A percentile compares a stretch with the other conserved stretches of the same genome.
These are phyloP conservation scores for Prosapia bicincta DNA, from an alignment of 2,888 invertebrate genomes.

Conservation along the genomic window DNA sequence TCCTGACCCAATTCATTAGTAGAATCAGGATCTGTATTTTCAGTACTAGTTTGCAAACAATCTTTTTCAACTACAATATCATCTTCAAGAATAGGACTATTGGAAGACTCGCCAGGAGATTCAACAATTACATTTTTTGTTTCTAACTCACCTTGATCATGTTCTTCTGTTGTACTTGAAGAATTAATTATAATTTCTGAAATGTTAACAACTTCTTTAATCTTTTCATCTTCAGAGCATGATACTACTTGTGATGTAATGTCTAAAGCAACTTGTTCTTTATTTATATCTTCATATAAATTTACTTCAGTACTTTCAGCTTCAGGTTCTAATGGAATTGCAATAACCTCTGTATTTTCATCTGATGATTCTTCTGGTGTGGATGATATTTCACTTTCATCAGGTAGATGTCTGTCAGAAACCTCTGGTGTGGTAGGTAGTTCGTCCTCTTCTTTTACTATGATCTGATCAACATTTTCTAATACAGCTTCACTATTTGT, in stretches of 20 bases:
- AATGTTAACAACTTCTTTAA: background rate
- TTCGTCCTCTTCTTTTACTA: slow-evolving; percentile 35
- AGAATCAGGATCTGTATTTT: background rate
- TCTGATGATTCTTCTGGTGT: background rate
- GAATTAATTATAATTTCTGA: background rate
- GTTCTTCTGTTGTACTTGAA: background rate
- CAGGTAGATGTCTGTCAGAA: too few species aligned
- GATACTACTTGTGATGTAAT: background rate
- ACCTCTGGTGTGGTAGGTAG: slow-evolving; percentile 28
- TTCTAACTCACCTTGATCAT: slow-evolving; percentile 38
- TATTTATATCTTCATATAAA: background rate
- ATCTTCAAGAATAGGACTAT: too few species aligned
- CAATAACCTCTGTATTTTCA: background rate
- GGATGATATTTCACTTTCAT: slow-evolving; percentile 35
- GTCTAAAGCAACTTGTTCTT: background rate
- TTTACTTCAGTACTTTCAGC: background rate
- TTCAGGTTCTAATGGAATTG: background rate
- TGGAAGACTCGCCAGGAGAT: too few species aligned
- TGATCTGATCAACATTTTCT: slow-evolving; percentile 46
- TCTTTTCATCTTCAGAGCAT: background rate
- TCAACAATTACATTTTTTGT: slow-evolving; percentile 37
- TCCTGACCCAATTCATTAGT: background rate
- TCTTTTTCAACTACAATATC: background rate
- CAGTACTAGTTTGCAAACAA: background rate
- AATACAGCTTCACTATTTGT: slow-evolving; percentile 37